Conservation (phyloP, 1,140 invertebrate genomes). For the Hesperophylax magnus region DNA sequence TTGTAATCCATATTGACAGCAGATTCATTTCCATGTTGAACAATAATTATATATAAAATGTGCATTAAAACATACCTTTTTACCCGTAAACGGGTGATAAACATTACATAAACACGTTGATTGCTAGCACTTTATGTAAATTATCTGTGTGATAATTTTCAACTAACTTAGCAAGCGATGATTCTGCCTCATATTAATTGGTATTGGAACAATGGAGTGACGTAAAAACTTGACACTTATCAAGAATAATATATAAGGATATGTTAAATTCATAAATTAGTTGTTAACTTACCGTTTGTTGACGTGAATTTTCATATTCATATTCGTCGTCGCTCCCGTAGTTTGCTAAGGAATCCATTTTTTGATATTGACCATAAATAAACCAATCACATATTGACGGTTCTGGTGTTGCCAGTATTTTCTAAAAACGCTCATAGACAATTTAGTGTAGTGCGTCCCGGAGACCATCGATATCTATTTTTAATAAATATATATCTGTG, state of each 20-base stretch:
- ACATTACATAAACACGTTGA: too few species aligned
- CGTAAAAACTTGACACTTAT: background rate
- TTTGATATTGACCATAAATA: conserved; percentile 31
- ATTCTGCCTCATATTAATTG: background rate
- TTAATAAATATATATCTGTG: too few species aligned
- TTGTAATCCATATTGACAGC: too few species aligned
- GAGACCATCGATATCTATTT: too few species aligned
- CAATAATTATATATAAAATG: too few species aligned
- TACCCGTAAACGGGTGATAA: too few species aligned
- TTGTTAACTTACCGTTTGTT: conserved; percentile 32
- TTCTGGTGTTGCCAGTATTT: background rate
- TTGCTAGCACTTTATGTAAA: background rate
- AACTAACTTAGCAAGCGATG: background rate
- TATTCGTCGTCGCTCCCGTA: conserved; percentile 45
- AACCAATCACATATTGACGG: too few species aligned
- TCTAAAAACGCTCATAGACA: too few species aligned
- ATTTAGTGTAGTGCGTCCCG: too few species aligned
- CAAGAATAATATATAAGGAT: background rate
- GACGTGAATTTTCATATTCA: conserved; percentile 42
- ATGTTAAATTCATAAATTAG: conserved; percentile 1
- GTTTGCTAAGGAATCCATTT: conserved; percentile 44
- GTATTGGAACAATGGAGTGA: background rate
- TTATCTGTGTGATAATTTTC: background rate
- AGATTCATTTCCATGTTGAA: too few species aligned
- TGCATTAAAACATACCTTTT: too few species aligned